A percentile compares a stretch with the other conserved stretches of the same genome.
phyloP scores from a whole-genome alignment of 1,140 invertebrate genomes.

The Eufriesea mexicana region DNA sequence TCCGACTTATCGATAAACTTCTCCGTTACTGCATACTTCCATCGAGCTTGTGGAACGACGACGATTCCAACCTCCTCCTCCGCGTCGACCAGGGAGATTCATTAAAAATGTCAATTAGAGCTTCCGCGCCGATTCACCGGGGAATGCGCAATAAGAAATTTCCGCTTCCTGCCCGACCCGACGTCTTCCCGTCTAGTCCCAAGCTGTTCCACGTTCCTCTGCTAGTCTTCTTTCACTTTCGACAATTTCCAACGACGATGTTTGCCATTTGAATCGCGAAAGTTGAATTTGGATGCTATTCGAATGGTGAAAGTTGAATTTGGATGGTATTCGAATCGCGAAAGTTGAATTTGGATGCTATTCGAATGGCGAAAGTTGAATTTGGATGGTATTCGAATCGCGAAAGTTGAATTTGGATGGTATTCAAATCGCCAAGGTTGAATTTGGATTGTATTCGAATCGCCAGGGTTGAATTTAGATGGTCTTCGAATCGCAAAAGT shows the following conservation, averaged over 20 bases:
- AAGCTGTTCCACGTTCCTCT: neutral
- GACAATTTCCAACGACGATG: neutral
- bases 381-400: no score
- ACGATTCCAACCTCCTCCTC: neutral
- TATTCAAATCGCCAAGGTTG: no score
- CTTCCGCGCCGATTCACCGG: slow-evolving; percentile 13
- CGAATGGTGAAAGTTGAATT: no score
- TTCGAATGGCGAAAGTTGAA: no score
- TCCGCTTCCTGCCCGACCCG: no score
- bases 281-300: no score
- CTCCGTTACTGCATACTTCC: slow-evolving; percentile 29
- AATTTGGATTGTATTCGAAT: no score
- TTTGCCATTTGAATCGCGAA: neutral
- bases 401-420: no score
- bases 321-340: no score
- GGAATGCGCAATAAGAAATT: slow-evolving; percentile 38
- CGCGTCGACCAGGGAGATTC: neutral
- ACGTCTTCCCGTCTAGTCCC: neutral
- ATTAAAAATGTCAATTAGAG: slow-evolving; percentile 46
- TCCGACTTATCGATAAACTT: slow-evolving; percentile 50
- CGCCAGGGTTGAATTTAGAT: no score
- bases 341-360: no score
- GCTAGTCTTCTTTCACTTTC: neutral
- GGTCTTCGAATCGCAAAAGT: no score
- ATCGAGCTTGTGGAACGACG: slow-evolving; percentile 15